Percentiles rank a stretch among this genome's conserved stretches.
Evolutionary conservation across 92 coral and sea anemone genomes (phyloP).

Genomic region (Porites evermanni): DNA sequence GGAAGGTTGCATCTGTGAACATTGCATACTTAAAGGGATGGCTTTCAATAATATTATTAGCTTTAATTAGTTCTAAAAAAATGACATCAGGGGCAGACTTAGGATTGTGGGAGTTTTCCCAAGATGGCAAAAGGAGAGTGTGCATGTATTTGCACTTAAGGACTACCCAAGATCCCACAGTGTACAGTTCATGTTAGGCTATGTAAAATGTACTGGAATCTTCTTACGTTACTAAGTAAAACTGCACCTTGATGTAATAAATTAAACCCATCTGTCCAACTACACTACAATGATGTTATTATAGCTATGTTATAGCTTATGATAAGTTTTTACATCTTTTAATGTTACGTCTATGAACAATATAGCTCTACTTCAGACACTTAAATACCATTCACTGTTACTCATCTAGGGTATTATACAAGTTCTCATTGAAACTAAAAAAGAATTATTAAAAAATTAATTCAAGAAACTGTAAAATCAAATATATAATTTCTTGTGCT

Average conservation of each 20-base stretch:
- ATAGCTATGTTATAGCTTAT: background rate
- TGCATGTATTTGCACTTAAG: too few species aligned
- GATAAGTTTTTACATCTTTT: background rate
- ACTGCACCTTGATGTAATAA: background rate
- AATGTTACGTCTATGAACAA: background rate
- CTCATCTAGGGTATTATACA: background rate
- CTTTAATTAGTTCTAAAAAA: too few species aligned
- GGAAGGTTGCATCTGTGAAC: background rate
- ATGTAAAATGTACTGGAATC: background rate
- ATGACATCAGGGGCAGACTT: too few species aligned
- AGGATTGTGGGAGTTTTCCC: too few species aligned
- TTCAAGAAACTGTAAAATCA: background rate
- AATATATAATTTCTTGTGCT: background rate
- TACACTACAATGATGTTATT: background rate
- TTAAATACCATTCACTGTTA: background rate
- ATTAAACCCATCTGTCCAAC: background rate
- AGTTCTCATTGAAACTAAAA: background rate
- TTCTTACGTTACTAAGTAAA: background rate
- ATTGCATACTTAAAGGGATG: background rate
- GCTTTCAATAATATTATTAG: too few species aligned
- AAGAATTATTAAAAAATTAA: too few species aligned
- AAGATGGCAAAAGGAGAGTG: too few species aligned
- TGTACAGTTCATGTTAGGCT: background rate
- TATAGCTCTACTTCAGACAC: background rate
- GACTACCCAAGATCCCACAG: too few species aligned